Conservation (phyloP, 2,797 vertebrate genomes). For the Meda fulgida region DNA sequence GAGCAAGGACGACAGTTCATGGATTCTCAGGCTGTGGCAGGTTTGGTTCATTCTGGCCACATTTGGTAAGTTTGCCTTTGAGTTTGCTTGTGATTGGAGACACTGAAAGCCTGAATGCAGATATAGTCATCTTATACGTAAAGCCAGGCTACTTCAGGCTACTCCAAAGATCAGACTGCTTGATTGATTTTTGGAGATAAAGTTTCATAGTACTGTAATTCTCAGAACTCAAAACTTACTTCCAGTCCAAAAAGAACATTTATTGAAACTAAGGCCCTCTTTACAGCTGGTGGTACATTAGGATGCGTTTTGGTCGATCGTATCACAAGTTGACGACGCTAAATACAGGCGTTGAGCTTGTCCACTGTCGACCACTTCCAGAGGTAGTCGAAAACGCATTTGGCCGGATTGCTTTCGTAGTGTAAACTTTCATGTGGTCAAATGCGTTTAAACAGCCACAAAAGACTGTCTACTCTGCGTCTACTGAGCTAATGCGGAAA, state of each 20-base stretch:
- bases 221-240: not conserved
- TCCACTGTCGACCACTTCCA: no score
- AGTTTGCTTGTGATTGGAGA: conserved; percentile 45
- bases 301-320: no score
- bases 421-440: no score
- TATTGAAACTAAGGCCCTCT: not conserved
- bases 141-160: not conserved
- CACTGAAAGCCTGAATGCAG: not conserved
- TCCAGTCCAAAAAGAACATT: not conserved
- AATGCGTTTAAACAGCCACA: no score
- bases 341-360: not conserved
- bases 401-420: no score
- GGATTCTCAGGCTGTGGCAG: conserved; percentile 36
- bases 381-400: no score
- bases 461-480: no score
- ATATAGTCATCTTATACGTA: not conserved
- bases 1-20: conserved; percentile 39
- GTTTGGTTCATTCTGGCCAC: conserved; percentile 36
- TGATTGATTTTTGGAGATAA: not conserved
- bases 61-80: conserved; percentile 44
- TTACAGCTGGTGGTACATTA: not conserved
- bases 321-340: no score
- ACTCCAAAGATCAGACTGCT: not conserved
- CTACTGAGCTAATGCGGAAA: no score
- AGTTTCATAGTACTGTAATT: not conserved